phyloP scores from a whole-genome alignment of 2,113 vertebrate species.

The human (Homo sapiens) region DNA sequence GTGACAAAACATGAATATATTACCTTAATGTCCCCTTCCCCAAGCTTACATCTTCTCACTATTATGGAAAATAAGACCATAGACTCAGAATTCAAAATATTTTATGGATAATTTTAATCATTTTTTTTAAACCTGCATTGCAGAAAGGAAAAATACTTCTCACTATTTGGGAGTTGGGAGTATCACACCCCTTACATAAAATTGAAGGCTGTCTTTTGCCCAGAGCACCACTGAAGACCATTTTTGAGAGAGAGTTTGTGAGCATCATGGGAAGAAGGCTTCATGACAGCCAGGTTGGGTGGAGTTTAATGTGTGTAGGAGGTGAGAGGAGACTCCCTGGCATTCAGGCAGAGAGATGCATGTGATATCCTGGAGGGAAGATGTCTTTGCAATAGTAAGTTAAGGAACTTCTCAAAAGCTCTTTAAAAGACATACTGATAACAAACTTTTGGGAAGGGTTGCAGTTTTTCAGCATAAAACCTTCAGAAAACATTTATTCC shows the following conservation, averaged over 20 bases:
- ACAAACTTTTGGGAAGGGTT: not conserved
- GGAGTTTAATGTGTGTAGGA: too few species aligned
- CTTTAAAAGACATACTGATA: not conserved
- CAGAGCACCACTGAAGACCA: not conserved
- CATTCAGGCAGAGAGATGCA: not conserved
- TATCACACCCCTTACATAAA: not conserved
- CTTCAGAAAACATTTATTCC: not conserved
- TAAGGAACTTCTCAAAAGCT: not conserved
- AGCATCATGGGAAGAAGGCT: not conserved
- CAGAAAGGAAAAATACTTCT: not conserved
- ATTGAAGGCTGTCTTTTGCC: not conserved
- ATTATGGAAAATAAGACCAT: not conserved
- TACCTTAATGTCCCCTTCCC: not conserved
- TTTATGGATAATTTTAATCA: not conserved
- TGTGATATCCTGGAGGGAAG: not conserved
- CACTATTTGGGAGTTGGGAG: fast-evolving
- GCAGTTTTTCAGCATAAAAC: not conserved
- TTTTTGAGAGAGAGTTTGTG: not conserved
- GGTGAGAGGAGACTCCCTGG: not conserved
- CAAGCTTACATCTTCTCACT: not conserved
- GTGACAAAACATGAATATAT: not conserved
- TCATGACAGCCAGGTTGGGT: not conserved
- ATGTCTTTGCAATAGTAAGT: not conserved
- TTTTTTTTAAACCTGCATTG: not conserved
- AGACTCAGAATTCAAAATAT: not conserved